Evolutionary conservation across 2,113 vertebrate genomes (phyloP).

Genomic region (Hymenochirus boettgeri): DNA sequence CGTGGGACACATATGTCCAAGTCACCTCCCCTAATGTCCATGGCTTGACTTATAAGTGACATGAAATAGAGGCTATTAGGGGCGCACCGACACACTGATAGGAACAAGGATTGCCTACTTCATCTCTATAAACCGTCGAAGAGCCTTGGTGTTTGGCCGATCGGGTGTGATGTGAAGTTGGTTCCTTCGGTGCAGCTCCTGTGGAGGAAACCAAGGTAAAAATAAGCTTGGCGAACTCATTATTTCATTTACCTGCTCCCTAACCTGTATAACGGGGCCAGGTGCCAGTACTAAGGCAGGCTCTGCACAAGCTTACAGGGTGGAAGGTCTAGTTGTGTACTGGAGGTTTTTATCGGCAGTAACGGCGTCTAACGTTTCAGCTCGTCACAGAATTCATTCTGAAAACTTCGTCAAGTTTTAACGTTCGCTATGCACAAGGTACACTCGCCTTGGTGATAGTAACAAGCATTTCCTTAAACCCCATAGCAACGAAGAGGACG

Average conservation of each 20-base stretch:
- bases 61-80: too few relatives aligned
- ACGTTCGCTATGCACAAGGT: slow-evolving; percentile 70
- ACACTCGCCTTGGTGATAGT: slow-evolving; percentile 54
- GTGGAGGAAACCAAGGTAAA: slow-evolving; percentile 96
- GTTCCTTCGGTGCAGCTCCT: slow-evolving; percentile 89
- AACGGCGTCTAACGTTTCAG: slow-evolving; percentile 70
- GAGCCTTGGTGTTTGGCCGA: slow-evolving; percentile 86
- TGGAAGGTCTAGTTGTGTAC: slow-evolving; percentile 55
- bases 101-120: slow-evolving; percentile 71
- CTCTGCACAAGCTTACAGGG: too few relatives aligned
- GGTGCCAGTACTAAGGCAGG: slow-evolving; percentile 9
- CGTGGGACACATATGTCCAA: too few relatives aligned
- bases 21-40: too few relatives aligned
- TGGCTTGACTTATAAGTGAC: too few relatives aligned
- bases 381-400: slow-evolving; percentile 77
- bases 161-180: slow-evolving; percentile 85
- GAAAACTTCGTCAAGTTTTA: slow-evolving; percentile 86
- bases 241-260: slow-evolving; percentile 57
- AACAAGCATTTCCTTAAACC: slow-evolving; percentile 44
- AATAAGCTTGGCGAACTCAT: slow-evolving; percentile 93
- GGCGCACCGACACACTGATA: too few relatives aligned
- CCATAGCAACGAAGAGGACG: too few relatives aligned
- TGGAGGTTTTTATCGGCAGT: slow-evolving; percentile 51
- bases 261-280: slow-evolving; percentile 22
- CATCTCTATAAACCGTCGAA: slow-evolving; percentile 93